These are phyloP conservation scores for Mungos mungo DNA, from an alignment of 2,113 vertebrate species.

Conservation along the genomic window DNA sequence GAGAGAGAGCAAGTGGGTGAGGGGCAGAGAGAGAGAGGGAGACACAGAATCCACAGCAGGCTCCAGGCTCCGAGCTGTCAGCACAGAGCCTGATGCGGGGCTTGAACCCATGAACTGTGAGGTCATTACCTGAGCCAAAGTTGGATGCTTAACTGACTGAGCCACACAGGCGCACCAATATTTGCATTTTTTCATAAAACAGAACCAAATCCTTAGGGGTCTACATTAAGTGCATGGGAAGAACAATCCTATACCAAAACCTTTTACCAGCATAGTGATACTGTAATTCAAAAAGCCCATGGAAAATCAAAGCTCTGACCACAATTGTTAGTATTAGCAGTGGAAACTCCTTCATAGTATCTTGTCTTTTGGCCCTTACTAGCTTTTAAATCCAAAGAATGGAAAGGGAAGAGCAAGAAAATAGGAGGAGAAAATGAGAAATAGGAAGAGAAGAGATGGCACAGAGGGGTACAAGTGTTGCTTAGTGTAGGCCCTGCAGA, in stretches of 20 bases:
- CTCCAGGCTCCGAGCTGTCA: too few relatives aligned
- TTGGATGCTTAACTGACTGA: too few relatives aligned
- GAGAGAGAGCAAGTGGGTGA: too few relatives aligned
- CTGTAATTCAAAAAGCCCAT: conserved; percentile 56
- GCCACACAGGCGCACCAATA: background rate
- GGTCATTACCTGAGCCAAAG: too few relatives aligned
- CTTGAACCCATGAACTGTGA: too few relatives aligned
- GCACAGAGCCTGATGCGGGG: too few relatives aligned
- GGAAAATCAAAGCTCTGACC: conserved; percentile 73
- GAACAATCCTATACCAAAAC: conserved; percentile 58
- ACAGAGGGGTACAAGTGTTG: conserved; percentile 78
- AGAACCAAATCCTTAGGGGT: conserved; percentile 32
- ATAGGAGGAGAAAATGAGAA: conserved; percentile 55
- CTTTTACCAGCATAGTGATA: conserved; percentile 39
- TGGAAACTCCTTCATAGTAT: conserved; percentile 56
- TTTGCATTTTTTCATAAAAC: conserved; percentile 68
- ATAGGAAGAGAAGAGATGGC: conserved; percentile 72
- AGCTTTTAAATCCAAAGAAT: conserved; percentile 72
- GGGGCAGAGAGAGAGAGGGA: too few relatives aligned
- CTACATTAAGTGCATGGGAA: background rate
- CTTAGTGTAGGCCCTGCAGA: conserved; percentile 85
- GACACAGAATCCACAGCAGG: too few relatives aligned
- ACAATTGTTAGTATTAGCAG: conserved; percentile 72
- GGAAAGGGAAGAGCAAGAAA: conserved; percentile 40
- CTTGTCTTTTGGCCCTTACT: conserved; percentile 70